These are phyloP conservation scores for Agrotis clavis DNA, from an alignment of 2,888 invertebrate genomes.

Conservation along the genomic window DNA sequence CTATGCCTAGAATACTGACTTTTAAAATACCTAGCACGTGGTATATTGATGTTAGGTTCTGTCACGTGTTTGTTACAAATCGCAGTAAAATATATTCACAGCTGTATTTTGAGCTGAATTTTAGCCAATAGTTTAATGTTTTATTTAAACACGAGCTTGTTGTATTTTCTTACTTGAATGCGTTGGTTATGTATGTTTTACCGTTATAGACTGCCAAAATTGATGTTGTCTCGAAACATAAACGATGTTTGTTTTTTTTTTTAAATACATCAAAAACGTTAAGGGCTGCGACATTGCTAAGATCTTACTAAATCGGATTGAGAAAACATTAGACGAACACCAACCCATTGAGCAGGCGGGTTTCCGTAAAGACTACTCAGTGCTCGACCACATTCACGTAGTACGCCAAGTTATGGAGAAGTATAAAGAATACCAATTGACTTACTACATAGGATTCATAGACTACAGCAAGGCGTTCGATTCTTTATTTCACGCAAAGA, in stretches of 20 bases:
- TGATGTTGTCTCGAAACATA: neutral
- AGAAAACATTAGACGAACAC: too few species aligned
- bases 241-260: neutral
- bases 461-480: too few species aligned
- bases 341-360: too few species aligned
- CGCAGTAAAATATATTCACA: neutral
- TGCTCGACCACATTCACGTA: too few species aligned
- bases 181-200: neutral
- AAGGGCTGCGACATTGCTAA: too few species aligned
- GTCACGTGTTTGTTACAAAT: conserved; percentile 13
- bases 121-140: conserved; percentile 8
- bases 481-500: too few species aligned
- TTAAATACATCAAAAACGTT: too few species aligned
- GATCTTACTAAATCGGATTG: too few species aligned
- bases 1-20: neutral
- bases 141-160: conserved; percentile 2
- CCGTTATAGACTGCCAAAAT: neutral
- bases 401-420: too few species aligned
- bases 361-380: too few species aligned
- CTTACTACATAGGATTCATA: too few species aligned
- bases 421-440: too few species aligned
- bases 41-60: neutral
- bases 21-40: conserved; percentile 12
- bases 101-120: conserved; percentile 14
- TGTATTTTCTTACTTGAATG: neutral